These are phyloP conservation scores for Autographa gamma DNA, from an alignment of 2,888 invertebrate genomes.

Conservation along the genomic window DNA sequence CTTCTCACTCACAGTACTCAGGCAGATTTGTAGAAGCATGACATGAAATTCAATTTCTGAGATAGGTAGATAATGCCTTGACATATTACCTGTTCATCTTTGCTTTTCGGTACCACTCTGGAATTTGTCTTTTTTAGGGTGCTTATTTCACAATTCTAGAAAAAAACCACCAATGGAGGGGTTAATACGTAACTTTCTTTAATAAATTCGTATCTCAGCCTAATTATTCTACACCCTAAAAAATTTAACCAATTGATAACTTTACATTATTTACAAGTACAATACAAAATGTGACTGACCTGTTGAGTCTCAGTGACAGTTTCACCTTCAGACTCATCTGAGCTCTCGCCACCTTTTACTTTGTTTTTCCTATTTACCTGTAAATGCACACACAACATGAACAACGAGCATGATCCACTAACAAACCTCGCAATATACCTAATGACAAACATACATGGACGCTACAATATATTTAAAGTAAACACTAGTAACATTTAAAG, in stretches of 20 bases:
- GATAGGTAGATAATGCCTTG: too few species aligned
- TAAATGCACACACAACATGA: conserved; percentile 54
- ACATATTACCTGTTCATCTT: too few species aligned
- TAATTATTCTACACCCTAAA: neutral
- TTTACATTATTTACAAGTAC: conserved; percentile 7
- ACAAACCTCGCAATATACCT: conserved; percentile 3
- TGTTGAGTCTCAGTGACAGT: conserved; percentile 86
- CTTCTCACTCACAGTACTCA: too few species aligned
- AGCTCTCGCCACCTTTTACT: conserved; percentile 84
- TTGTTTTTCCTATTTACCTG: conserved; percentile 87
- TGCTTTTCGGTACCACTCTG: too few species aligned
- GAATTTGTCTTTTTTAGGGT: too few species aligned
- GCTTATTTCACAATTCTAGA: too few species aligned
- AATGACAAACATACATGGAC: conserved; percentile 5
- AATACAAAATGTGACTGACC: conserved; percentile 66
- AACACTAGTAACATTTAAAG: neutral
- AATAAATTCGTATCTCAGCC: too few species aligned
- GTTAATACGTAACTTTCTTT: too few species aligned
- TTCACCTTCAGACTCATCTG: conserved; percentile 86
- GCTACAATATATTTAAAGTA: conserved; percentile 7
- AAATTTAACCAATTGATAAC: neutral
- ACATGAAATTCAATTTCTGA: too few species aligned
- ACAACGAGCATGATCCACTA: conserved; percentile 38
- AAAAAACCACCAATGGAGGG: too few species aligned
- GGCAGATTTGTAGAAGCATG: too few species aligned